Evolutionary conservation across 2,888 invertebrate genomes (phyloP).

Genomic region (Rhagophthalmus giganteus): DNA sequence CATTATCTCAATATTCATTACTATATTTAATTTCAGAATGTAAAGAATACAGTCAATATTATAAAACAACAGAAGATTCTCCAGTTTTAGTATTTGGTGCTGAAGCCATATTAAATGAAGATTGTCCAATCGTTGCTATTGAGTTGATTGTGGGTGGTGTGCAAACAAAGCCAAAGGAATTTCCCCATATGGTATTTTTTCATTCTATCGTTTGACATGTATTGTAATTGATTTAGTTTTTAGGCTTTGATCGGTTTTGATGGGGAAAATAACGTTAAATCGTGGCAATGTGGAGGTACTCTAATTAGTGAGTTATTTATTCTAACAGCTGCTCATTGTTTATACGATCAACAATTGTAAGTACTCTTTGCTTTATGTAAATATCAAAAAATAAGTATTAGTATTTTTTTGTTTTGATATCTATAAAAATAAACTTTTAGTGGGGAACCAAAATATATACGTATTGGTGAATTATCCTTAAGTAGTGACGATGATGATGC

Average conservation of each 20-base stretch:
- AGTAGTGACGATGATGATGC: too few relatives aligned
- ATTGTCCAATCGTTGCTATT: conserved; percentile 53
- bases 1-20: too few relatives aligned
- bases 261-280: conserved; percentile 37
- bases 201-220: conserved; percentile 54
- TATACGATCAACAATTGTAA: conserved; percentile 31
- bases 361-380: conserved; percentile 6
- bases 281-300: conserved; percentile 67
- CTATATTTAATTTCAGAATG: conserved; percentile 51
- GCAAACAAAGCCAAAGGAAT: conserved; percentile 34
- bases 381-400: too few relatives aligned
- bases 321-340: conserved; percentile 70
- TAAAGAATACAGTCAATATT: conserved; percentile 52
- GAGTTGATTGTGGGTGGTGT: conserved; percentile 56
- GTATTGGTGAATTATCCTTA: too few relatives aligned
- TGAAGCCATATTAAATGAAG: conserved; percentile 41
- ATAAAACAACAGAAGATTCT: conserved; percentile 45
- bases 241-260: conserved; percentile 23
- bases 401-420: too few relatives aligned
- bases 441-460: too few relatives aligned
- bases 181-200: conserved; percentile 40
- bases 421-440: too few relatives aligned
- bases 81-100: conserved; percentile 45
- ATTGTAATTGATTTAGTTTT: conserved; percentile 2
- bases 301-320: conserved; percentile 66